Percentiles rank a stretch among this genome's conserved stretches.
Evolutionary conservation across 2,888 invertebrate genomes (phyloP).

Genomic region (Thumatha senex): DNA sequence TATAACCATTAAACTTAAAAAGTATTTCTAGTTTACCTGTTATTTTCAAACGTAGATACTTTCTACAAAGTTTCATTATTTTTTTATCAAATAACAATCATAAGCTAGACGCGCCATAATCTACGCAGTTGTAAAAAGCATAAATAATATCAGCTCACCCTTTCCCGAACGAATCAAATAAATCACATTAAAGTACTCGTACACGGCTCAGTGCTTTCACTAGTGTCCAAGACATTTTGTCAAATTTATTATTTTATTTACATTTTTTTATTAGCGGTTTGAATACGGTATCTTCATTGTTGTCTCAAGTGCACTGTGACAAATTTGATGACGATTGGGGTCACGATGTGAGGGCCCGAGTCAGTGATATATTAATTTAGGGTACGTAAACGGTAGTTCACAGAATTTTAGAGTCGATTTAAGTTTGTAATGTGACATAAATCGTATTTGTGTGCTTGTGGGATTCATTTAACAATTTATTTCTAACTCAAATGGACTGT

Average conservation of each 20-base stretch:
- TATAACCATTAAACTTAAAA: too few species aligned
- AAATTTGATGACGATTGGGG: constrained; percentile 82
- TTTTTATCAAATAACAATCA: neutral
- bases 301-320: constrained; percentile 79
- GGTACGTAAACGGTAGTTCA: constrained; percentile 73
- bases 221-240: constrained; percentile 84
- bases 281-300: constrained; percentile 74
- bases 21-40: too few species aligned
- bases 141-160: constrained; percentile 75
- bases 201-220: constrained; percentile 68
- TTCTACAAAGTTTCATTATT: neutral
- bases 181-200: constrained; percentile 81
- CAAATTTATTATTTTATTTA: constrained; percentile 83
- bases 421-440: constrained; percentile 69
- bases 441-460: constrained; percentile 68
- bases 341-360: constrained; percentile 61
- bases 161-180: constrained; percentile 74
- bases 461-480: constrained; percentile 53
- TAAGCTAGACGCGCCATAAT: too few species aligned
- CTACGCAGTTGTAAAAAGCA: constrained; percentile 32
- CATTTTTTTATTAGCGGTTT: constrained; percentile 74
- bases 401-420: constrained; percentile 77
- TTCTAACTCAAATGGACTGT: constrained; percentile 61
- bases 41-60: too few species aligned
- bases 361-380: constrained; percentile 69